These are phyloP conservation scores for Ariopsis seemanni DNA, from an alignment of 2,113 vertebrate species.

Conservation along the genomic window DNA sequence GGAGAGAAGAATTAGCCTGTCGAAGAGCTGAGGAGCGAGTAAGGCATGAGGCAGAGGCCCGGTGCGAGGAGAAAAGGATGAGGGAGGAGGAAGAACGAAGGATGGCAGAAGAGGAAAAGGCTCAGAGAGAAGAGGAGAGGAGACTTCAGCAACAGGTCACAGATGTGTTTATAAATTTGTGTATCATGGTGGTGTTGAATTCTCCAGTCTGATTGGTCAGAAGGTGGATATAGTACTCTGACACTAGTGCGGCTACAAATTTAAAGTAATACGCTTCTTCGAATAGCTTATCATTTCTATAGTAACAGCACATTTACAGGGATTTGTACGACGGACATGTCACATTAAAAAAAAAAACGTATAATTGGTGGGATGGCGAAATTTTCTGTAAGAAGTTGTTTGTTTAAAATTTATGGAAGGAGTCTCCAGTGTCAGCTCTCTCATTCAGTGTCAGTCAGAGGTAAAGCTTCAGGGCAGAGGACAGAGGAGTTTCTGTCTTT, in stretches of 20 bases:
- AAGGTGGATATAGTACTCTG: too few relatives aligned
- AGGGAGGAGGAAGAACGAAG: slow-evolving; percentile 78
- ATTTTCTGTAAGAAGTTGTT: not conserved
- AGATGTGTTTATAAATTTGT: not conserved
- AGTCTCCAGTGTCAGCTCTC: not conserved
- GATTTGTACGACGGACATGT: too few relatives aligned
- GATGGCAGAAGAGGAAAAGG: slow-evolving; percentile 76
- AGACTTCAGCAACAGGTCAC: slow-evolving; percentile 84
- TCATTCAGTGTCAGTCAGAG: not conserved
- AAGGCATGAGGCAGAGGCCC: slow-evolving; percentile 74
- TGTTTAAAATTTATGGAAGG: not conserved
- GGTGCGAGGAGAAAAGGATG: slow-evolving; percentile 75
- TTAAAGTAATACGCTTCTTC: too few relatives aligned
- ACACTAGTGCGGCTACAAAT: too few relatives aligned
- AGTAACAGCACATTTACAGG: too few relatives aligned
- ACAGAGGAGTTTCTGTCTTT: not conserved
- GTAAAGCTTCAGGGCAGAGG: not conserved
- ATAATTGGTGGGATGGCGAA: not conserved
- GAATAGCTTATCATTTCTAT: too few relatives aligned
- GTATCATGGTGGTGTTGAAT: too few relatives aligned
- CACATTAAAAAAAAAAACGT: not conserved
- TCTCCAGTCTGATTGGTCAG: too few relatives aligned
- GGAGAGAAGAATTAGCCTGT: slow-evolving; percentile 80
- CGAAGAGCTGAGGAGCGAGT: slow-evolving; percentile 81
- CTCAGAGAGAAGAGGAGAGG: slow-evolving; percentile 76